Evolutionary conservation across 1,140 invertebrate species (phyloP), one percentile per base, ranked within the genome.

Genomic region (Penaeus indicus): DNA sequence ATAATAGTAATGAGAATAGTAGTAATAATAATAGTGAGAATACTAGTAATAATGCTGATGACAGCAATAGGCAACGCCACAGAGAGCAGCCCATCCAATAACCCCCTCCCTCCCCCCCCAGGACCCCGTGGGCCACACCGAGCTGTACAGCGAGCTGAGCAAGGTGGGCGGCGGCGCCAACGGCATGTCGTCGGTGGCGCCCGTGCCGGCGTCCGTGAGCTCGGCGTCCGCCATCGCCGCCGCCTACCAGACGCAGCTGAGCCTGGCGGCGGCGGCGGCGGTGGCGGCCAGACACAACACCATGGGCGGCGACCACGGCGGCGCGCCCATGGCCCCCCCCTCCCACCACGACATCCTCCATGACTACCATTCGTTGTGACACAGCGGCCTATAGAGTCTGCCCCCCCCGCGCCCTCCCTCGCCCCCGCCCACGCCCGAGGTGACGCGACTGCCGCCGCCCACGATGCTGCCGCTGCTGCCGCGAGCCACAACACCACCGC

Each of bases 321-420:
- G 78, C 38, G 85, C 67, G 27, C 80, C 86, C 81, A 83, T 88
- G 86, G 86, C 86, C 42, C 86, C 86, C 25, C 86, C 64, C 69
- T 27, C 64, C n/a, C 86, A 87, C 79, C 86, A 88, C 81, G 86
- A 88, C 67, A 82, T 88, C 64, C 86, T 88, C n/a, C 86, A 88
- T 81, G 86, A 88, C 67, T 88, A 88, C 86, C 86, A 88, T 69
- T 75, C 80, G 25, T 88, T 88, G 86, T 88, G 86, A 88, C 86
- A 88, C 69, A 88, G 67, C 72, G 86, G 86, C 54, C 81, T 88
- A 27, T 88, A 88, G 86, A 88, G 47, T 54, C 78, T 78, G 67
- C 22, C 78, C 78, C 69, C 42, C 63, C 47, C 38, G 64, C 69
- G 42, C 60, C 86, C 69, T 60, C 32, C n/a, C 54, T 60, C 79